Base-by-base conservation (phyloP, 35 echinoderm and acorn worm genomes). In the Stichopus chloronotus region DNA sequence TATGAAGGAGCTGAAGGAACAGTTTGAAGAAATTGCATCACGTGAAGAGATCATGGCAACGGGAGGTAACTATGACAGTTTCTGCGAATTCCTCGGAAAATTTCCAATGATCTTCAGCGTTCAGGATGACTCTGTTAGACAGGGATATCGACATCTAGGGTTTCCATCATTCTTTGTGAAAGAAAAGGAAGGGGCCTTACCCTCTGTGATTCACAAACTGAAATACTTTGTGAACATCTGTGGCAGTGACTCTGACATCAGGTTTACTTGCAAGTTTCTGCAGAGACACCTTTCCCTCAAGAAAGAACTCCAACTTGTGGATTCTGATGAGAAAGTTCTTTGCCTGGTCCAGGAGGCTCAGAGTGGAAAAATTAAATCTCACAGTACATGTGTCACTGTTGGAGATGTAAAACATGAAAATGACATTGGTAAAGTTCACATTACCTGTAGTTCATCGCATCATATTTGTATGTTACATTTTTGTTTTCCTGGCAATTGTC, bases 21-120 rank as follows among this genome's bases (percentile, higher is more conserved):
- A 85, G 55, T 85, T 85, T 59, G 82, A 85, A 55, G 82, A 85
- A 85, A 85, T 85, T 58, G 82, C 82, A 7, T 58, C 12, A 58
- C 1, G 58, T 21, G 9, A 85, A 58, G 82, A 85, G 24, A 85
- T 85, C 4, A 16, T 24, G 58, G 55, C 20, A 19, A 85, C 57
- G 21, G 16, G 23, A 58, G 55, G 56, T 22, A 58, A 85, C 21
- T 85, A 55, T 58, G 25, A 57, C 9, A 58, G 58, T 57, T 85
- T 85, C 53, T 20, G 19, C 54, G 82, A 58, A 3, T 85, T 85
- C 56, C 55, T 85, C 5, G 12, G n/a, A 4, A 57, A 85, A 85
- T 85, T 85, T 58, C 82, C 82, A 22, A 85, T 9, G 21, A 55
- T 58, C 4, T 85, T 85, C 58, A 17, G 8, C 7, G 58, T 85